These are phyloP conservation scores for Microtus montanus DNA, from an alignment of 2,113 vertebrate genomes.

Conservation along the genomic window DNA sequence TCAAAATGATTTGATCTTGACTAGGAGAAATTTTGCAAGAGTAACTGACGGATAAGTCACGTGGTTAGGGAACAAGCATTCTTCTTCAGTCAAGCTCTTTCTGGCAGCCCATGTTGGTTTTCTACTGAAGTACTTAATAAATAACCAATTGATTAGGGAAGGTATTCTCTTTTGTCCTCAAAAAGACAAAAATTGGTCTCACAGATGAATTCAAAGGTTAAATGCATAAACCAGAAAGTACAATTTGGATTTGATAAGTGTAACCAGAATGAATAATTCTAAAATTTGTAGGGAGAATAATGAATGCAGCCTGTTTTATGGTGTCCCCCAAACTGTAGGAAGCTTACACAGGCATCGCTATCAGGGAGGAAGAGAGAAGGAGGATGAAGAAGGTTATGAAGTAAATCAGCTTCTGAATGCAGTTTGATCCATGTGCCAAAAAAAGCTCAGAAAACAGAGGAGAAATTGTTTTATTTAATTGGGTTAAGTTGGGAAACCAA, in stretches of 20 bases:
- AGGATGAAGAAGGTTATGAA: not conserved
- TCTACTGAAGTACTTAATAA: not conserved
- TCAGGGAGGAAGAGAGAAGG: not conserved
- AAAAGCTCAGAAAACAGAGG: not conserved
- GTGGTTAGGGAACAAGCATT: not conserved
- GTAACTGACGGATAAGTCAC: not conserved
- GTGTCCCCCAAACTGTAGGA: not conserved
- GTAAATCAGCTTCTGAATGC: not conserved
- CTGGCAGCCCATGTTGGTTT: not conserved
- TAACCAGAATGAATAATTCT: not conserved
- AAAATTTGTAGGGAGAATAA: not conserved
- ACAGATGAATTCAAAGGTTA: not conserved
- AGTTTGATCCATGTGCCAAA: not conserved
- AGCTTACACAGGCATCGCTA: not conserved
- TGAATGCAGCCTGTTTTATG: not conserved
- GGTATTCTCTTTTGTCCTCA: not conserved
- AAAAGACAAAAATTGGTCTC: not conserved
- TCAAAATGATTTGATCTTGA: not conserved
- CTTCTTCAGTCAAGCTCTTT: not conserved
- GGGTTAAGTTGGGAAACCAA: not conserved
- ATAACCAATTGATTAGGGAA: not conserved
- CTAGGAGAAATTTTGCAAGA: not conserved
- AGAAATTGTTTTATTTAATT: not conserved
- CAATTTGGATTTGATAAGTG: not conserved
- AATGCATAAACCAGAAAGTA: conserved; percentile 5